These are phyloP conservation scores for Cryptus armator DNA, from an alignment of 2,888 invertebrate genomes.

Conservation along the genomic window DNA sequence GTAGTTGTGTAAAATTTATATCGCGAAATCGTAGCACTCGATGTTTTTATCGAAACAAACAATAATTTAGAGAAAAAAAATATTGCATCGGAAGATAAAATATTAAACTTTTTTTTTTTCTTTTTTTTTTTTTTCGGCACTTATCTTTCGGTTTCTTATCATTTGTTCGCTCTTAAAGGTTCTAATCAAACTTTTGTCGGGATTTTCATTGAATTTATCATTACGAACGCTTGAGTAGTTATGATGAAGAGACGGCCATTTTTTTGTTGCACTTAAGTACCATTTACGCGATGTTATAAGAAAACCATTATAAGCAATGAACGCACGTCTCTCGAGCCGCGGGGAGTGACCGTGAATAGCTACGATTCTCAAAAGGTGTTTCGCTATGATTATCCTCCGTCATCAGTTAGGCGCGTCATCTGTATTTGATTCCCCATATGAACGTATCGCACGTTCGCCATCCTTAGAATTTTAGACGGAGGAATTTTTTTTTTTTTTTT, in stretches of 20 bases:
- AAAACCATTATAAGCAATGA: constrained; percentile 18
- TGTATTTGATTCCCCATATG: constrained; percentile 30
- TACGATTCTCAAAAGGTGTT: constrained; percentile 15
- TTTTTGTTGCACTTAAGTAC: neutral
- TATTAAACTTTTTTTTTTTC: too few relatives aligned
- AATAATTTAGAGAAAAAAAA: neutral
- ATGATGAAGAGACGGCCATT: too few relatives aligned
- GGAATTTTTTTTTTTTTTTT: neutral
- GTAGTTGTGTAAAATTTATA: neutral
- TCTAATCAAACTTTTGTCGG: too few relatives aligned
- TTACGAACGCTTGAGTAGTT: too few relatives aligned
- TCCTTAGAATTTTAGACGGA: constrained; percentile 3
- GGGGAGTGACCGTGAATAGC: constrained; percentile 20
- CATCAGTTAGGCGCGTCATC: constrained; percentile 25
- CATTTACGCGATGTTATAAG: neutral
- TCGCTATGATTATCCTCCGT: constrained; percentile 6
- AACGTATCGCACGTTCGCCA: constrained; percentile 32
- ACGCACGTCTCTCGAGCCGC: neutral
- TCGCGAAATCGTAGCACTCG: neutral
- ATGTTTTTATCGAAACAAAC: constrained; percentile 22
- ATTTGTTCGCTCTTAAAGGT: too few relatives aligned
- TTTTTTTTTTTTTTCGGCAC: too few relatives aligned
- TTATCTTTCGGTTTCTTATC: too few relatives aligned
- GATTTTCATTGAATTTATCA: too few relatives aligned
- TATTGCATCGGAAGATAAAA: too few relatives aligned